phyloP scores from a whole-genome alignment of 2,888 invertebrate genomes.

The Volucella bombylans region DNA sequence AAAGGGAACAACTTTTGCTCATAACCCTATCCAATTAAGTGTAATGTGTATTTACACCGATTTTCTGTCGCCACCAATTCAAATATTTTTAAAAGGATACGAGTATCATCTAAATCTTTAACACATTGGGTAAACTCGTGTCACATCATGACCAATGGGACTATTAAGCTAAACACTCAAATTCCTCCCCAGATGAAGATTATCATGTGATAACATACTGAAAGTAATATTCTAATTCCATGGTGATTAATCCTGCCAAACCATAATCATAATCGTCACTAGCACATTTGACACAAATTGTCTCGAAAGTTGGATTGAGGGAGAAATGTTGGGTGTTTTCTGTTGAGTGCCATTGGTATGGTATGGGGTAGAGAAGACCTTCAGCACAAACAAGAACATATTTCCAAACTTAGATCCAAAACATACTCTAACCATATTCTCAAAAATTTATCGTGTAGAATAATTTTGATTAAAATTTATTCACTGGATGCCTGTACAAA shows the following conservation, averaged over 20 bases:
- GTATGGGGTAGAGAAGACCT: neutral
- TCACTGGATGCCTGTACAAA: conserved; percentile 8
- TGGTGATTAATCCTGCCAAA: conserved; percentile 40
- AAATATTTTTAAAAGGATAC: conserved; percentile 1
- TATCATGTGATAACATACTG: conserved; percentile 56
- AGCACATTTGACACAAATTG: conserved; percentile 23
- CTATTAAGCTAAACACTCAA: conserved; percentile 58
- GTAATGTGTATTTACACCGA: neutral
- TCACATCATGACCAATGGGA: conserved; percentile 34
- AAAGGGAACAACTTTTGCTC: neutral
- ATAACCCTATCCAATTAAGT: neutral
- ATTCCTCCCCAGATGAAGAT: conserved; percentile 40
- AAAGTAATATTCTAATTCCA: conserved; percentile 38
- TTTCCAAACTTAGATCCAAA: neutral
- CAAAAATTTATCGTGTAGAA: conserved; percentile 46
- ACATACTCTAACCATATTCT: conserved; percentile 4
- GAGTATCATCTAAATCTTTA: conserved; percentile 18
- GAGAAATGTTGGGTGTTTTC: no score
- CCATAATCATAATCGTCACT: conserved; percentile 44
- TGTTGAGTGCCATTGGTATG: no score
- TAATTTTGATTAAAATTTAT: conserved; percentile 52
- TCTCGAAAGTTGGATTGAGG: neutral
- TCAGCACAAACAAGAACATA: neutral
- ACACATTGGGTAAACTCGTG: neutral
- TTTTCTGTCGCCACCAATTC: neutral